Conservation (phyloP, 2,113 vertebrate species). For the Saimiri boliviensis region DNA sequence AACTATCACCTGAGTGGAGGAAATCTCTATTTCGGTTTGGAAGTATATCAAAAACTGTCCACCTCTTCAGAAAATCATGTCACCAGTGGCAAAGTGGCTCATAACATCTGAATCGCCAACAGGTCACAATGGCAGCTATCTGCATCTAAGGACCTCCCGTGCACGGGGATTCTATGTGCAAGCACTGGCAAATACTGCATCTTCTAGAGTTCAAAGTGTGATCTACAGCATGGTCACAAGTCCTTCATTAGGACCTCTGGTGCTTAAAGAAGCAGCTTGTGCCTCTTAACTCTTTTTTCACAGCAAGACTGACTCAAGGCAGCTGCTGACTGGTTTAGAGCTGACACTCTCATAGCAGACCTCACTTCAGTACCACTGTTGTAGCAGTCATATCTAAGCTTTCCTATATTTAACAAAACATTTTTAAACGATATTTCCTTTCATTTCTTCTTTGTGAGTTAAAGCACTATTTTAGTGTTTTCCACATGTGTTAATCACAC, state of each 20-base stretch:
- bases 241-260: background rate
- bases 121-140: fast-evolving
- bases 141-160: fast-evolving
- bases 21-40: background rate
- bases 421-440: background rate
- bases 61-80: background rate
- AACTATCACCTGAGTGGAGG: background rate
- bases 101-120: background rate
- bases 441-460: background rate
- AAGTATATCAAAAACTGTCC: background rate
- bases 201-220: fast-evolving
- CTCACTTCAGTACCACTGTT: too few species aligned
- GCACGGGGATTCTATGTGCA: fast-evolving
- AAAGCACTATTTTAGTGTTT: background rate
- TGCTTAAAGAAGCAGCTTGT: background rate
- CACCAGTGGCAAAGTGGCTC: background rate
- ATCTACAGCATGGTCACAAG: background rate
- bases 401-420: background rate
- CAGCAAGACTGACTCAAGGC: background rate
- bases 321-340: background rate
- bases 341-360: background rate
- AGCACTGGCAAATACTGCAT: background rate
- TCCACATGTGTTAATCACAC: background rate
- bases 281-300: background rate
- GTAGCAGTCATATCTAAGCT: background rate